Conservation (phyloP, 2,888 invertebrate species). For the Himalopsyche japonica region DNA sequence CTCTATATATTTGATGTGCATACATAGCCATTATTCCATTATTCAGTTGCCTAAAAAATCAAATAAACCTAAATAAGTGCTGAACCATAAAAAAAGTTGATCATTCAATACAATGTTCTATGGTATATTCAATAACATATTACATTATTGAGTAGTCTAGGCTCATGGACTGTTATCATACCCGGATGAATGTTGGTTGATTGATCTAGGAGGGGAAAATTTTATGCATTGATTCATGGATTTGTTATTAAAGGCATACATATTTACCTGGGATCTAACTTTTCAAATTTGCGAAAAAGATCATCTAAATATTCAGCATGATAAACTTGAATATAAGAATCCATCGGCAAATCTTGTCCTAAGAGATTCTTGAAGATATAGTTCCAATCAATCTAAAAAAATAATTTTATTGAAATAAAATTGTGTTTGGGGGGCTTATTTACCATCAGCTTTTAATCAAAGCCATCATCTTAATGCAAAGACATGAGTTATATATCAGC, state of each 20-base stretch:
- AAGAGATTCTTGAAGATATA: slow-evolving; percentile 3
- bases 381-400: slow-evolving; percentile 23
- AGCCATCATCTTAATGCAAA: too few relatives aligned
- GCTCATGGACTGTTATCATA: neutral
- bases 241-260: neutral
- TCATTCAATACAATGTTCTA: too few relatives aligned
- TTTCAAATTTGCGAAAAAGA: neutral
- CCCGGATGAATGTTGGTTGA: too few relatives aligned
- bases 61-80: neutral
- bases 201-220: too few relatives aligned
- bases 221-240: neutral
- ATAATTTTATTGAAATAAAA: too few relatives aligned
- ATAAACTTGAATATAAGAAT: slow-evolving; percentile 13
- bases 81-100: too few relatives aligned
- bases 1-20: slow-evolving; percentile 24
- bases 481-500: too few relatives aligned
- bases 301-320: neutral
- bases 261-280: neutral
- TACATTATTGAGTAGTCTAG: too few relatives aligned
- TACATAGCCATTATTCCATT: slow-evolving; percentile 26
- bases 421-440: too few relatives aligned
- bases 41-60: slow-evolving; percentile 14
- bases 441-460: too few relatives aligned
- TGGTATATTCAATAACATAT: too few relatives aligned
- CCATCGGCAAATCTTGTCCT: neutral